Evolutionary conservation across 2,113 vertebrate species (phyloP).

Genomic region (Saccopteryx leptura): DNA sequence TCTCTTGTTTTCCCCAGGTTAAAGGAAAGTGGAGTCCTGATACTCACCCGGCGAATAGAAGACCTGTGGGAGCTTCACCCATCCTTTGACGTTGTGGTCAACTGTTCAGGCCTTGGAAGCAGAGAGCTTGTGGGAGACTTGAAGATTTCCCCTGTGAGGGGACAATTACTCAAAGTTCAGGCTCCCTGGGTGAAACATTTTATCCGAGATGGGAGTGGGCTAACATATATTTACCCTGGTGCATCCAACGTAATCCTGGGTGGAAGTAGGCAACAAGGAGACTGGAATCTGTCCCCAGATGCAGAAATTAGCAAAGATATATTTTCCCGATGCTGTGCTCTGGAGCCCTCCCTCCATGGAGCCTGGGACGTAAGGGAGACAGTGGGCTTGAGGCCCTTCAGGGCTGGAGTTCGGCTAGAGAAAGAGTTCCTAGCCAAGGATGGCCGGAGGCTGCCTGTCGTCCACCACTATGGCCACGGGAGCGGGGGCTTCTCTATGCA

Average conservation of each 20-base stretch:
- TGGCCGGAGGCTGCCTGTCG: conserved; percentile 86
- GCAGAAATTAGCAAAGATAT: conserved; percentile 87
- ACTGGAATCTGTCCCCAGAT: conserved; percentile 90
- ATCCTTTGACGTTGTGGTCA: conserved; percentile 92
- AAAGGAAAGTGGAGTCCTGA: conserved; percentile 87
- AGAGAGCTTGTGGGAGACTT: conserved; percentile 88
- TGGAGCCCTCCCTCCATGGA: conserved; percentile 92
- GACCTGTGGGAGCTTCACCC: conserved; percentile 91
- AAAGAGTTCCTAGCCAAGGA: conserved; percentile 86
- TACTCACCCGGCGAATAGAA: conserved; percentile 88
- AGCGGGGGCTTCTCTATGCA: conserved; percentile 92
- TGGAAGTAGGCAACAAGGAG: conserved; percentile 91
- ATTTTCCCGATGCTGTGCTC: conserved; percentile 89
- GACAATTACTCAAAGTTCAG: conserved; percentile 93
- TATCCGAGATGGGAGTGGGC: conserved; percentile 91
- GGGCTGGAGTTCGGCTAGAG: conserved; percentile 90
- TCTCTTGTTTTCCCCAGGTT: conserved; percentile 86
- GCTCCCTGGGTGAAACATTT: conserved; percentile 97
- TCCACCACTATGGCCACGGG: conserved; percentile 97
- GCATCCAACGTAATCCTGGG: conserved; percentile 90
- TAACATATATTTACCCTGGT: conserved; percentile 95
- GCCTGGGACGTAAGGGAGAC: conserved; percentile 85
- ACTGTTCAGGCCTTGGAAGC: conserved; percentile 95
- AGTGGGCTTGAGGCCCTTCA: conserved; percentile 94
- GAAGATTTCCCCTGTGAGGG: conserved; percentile 90